Evolutionary conservation across 1,140 invertebrate species (phyloP).

Genomic region (Drosophila pallidifrons): DNA sequence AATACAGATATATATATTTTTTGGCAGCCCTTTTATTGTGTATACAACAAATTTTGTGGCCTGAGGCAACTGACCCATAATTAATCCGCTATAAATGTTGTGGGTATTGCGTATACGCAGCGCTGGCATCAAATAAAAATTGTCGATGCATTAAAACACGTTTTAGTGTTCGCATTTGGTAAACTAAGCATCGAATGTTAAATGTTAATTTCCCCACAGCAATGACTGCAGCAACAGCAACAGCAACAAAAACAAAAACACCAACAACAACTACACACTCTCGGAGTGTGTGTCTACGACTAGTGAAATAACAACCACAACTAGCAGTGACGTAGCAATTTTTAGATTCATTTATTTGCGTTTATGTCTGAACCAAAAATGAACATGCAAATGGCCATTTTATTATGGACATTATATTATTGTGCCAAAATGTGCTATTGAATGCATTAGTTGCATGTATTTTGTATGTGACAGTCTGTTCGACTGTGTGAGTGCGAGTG

Average conservation of each 20-base stretch:
- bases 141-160: conserved; percentile 36
- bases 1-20: background rate
- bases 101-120: conserved; percentile 46
- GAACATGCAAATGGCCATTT: conserved; percentile 75
- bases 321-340: conserved; percentile 37
- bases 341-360: conserved; percentile 52
- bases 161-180: conserved; percentile 27
- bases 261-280: conserved; percentile 2
- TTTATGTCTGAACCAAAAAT: conserved; percentile 48
- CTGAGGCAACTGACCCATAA: conserved; percentile 17
- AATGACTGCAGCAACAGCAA: conserved; percentile 22
- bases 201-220: conserved; percentile 61
- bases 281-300: background rate
- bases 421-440: conserved; percentile 68
- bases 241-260: conserved; percentile 9
- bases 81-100: conserved; percentile 39
- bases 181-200: conserved; percentile 54
- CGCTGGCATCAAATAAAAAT: conserved; percentile 24
- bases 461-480: conserved; percentile 20
- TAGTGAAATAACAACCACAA: conserved; percentile 16
- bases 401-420: conserved; percentile 77
- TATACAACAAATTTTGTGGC: conserved; percentile 10
- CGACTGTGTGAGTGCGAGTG: conserved; percentile 13
- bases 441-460: conserved; percentile 61
- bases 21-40: background rate